A percentile compares a stretch with the other conserved stretches of the same genome.
Conservation (phyloP, 2,113 vertebrate genomes). For the Dicrurus megarhynchus region DNA sequence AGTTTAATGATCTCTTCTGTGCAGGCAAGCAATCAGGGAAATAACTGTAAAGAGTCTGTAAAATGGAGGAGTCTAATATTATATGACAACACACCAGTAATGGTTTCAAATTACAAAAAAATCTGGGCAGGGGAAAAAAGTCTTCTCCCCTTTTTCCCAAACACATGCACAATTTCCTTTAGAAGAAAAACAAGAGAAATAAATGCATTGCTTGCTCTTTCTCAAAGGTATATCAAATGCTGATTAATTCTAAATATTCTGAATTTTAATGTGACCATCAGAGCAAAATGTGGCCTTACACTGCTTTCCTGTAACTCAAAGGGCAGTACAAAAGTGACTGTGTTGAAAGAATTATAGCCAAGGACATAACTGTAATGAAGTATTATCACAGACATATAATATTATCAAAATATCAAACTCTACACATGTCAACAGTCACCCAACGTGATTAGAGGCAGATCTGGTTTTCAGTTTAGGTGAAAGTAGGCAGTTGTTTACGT, state of each 20-base stretch:
- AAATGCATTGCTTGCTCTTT: background rate
- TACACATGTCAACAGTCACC: slow-evolving; percentile 34
- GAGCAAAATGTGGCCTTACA: background rate
- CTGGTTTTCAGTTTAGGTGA: slow-evolving; percentile 8
- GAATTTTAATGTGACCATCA: background rate
- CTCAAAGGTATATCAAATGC: background rate
- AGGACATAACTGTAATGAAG: slow-evolving; percentile 42
- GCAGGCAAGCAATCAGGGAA: background rate
- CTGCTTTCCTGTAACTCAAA: background rate
- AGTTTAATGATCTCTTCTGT: background rate
- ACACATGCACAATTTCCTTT: background rate
- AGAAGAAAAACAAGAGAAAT: background rate
- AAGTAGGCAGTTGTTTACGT: background rate
- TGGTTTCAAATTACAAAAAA: slow-evolving; percentile 7
- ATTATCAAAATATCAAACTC: slow-evolving; percentile 56
- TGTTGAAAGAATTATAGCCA: slow-evolving; percentile 55
- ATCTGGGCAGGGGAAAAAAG: background rate
- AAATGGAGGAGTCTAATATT: background rate
- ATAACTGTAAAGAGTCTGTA: background rate
- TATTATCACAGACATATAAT: slow-evolving; percentile 32
- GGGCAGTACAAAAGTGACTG: background rate
- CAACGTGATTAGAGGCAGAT: background rate
- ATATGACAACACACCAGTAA: background rate
- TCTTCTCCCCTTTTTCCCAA: background rate
- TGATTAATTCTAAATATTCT: slow-evolving; percentile 1